Conservation (phyloP, 2,113 vertebrate genomes). For the Dolichotis patagonum region DNA sequence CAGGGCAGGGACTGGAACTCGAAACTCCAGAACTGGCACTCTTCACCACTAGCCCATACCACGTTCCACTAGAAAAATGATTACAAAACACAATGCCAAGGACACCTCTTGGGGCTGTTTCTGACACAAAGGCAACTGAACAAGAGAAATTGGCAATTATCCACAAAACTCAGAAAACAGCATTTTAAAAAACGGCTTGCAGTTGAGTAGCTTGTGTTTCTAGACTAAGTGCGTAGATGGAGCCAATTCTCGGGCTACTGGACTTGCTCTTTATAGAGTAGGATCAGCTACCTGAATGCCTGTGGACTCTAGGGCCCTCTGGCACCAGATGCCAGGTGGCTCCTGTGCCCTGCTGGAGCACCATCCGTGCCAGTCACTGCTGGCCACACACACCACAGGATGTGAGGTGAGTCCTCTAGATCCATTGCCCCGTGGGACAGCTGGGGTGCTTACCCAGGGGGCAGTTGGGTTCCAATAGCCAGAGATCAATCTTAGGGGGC, state of each 20-base stretch:
- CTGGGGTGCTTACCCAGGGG: neutral
- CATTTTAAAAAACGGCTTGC: neutral
- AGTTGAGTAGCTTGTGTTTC: neutral
- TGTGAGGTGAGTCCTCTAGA: neutral
- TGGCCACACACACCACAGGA: neutral
- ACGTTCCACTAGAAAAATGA: neutral
- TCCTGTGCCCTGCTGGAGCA: neutral
- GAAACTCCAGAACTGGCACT: neutral
- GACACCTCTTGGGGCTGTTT: neutral
- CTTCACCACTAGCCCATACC: neutral
- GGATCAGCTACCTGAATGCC: neutral
- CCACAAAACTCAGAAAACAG: conserved; percentile 12
- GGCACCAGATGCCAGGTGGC: neutral
- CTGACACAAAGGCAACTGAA: neutral
- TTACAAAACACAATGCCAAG: neutral
- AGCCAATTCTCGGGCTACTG: neutral
- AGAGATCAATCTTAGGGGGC: neutral
- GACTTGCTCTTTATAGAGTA: neutral
- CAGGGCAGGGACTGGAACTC: neutral
- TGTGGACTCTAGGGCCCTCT: neutral
- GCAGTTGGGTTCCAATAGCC: neutral
- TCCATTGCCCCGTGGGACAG: no score
- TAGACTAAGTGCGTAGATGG: neutral
- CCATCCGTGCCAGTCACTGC: neutral
- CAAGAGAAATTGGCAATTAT: neutral